Evolutionary conservation across 2,888 invertebrate genomes (phyloP).

Genomic region (Myopa testacea): DNA sequence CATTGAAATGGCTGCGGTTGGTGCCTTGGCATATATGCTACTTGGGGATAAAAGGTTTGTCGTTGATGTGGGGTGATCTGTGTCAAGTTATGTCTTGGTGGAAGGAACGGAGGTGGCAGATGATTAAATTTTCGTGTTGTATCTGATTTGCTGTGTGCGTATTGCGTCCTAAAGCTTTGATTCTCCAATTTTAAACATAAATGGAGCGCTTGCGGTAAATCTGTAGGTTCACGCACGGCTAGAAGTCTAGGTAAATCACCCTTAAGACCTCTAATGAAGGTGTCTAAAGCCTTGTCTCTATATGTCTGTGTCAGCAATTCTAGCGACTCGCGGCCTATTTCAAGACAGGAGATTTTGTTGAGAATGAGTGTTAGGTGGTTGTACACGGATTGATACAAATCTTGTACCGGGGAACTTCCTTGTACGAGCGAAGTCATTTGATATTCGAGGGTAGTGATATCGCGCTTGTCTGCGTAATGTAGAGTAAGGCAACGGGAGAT

Average conservation of each 20-base stretch:
- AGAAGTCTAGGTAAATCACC: slow-evolving; percentile 31
- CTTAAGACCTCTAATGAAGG: slow-evolving; percentile 39
- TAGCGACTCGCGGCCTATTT: slow-evolving; percentile 33
- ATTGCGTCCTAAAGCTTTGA: neutral
- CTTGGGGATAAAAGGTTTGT: neutral
- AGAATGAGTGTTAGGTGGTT: slow-evolving; percentile 38
- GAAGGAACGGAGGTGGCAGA: neutral
- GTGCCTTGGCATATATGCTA: neutral
- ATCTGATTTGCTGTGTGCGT: neutral
- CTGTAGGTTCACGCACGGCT: slow-evolving; percentile 27
- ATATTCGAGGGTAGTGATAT: slow-evolving; percentile 42
- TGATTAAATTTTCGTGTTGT: neutral
- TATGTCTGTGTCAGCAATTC: slow-evolving; percentile 40
- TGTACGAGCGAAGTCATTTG: slow-evolving; percentile 34
- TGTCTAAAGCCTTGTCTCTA: slow-evolving; percentile 37
- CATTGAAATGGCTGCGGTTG: neutral
- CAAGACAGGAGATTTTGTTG: slow-evolving; percentile 28
- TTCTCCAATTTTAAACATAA: slow-evolving; percentile 8
- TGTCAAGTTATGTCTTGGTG: neutral
- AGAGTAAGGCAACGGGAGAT: slow-evolving; percentile 19
- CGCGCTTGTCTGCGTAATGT: slow-evolving; percentile 43
- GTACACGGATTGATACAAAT: slow-evolving; percentile 34
- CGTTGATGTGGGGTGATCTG: neutral
- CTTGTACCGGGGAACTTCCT: neutral
- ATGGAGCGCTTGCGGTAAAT: slow-evolving; percentile 18